phyloP scores from a whole-genome alignment of 2,888 invertebrate species.

The Tenodera sinensis region DNA sequence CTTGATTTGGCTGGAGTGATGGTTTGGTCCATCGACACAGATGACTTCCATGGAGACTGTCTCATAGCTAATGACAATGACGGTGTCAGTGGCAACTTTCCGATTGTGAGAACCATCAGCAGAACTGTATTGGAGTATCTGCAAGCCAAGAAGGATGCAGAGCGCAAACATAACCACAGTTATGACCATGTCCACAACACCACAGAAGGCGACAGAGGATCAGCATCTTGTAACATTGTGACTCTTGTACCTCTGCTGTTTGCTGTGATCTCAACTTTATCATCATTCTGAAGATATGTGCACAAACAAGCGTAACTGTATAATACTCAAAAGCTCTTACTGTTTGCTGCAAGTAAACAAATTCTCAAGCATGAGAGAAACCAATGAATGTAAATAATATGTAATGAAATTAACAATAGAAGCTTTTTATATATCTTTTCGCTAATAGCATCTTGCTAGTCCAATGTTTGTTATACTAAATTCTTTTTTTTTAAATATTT shows the following conservation, averaged over 20 bases:
- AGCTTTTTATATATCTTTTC: neutral
- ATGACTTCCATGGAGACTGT: conserved; percentile 76
- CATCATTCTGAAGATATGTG: neutral
- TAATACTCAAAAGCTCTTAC: neutral
- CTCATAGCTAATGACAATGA: conserved; percentile 26
- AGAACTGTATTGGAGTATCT: conserved; percentile 56
- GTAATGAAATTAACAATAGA: neutral
- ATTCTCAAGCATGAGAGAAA: neutral
- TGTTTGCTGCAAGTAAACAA: neutral
- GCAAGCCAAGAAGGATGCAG: conserved; percentile 49
- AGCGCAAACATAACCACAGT: neutral
- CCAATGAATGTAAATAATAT: neutral
- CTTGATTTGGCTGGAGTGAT: conserved; percentile 72
- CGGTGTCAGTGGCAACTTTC: conserved; percentile 54
- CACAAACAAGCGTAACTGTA: neutral
- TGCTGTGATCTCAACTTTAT: neutral
- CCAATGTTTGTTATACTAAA: neutral
- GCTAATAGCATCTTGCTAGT: neutral
- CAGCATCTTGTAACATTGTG: neutral
- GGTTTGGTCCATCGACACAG: conserved; percentile 88
- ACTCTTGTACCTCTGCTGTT: neutral
- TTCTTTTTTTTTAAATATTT: too few relatives aligned
- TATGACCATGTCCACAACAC: neutral
- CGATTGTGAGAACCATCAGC: conserved; percentile 69
- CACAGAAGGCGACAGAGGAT: neutral